Evolutionary conservation across 2,888 invertebrate genomes (phyloP).

Genomic region (Atethmia centrago): DNA sequence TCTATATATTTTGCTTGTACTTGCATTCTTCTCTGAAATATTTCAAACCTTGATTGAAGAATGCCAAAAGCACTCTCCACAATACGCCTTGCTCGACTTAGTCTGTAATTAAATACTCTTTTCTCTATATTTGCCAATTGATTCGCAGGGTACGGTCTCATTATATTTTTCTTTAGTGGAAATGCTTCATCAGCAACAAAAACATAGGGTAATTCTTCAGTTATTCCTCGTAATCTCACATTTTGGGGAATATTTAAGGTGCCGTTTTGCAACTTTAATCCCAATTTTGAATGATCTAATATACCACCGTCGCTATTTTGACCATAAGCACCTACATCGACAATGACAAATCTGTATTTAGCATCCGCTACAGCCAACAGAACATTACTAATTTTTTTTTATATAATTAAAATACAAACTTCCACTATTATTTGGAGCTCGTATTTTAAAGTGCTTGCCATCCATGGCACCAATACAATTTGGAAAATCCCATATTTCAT

Average conservation of each 20-base stretch:
- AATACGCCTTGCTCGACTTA: conserved; percentile 33
- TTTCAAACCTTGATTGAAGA: too few species aligned
- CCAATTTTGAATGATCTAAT: too few species aligned
- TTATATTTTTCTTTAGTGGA: conserved; percentile 37
- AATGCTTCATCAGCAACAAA: conserved; percentile 37
- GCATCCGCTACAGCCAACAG: conserved; percentile 11
- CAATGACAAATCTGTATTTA: neutral
- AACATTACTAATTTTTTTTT: neutral
- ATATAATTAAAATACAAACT: conserved; percentile 8
- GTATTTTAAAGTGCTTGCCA: conserved; percentile 21
- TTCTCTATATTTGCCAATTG: conserved; percentile 23
- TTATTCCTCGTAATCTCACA: conserved; percentile 26
- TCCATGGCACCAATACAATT: conserved; percentile 24
- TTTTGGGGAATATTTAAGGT: conserved; percentile 36
- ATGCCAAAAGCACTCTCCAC: too few species aligned
- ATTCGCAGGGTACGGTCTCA: conserved; percentile 38
- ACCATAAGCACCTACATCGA: neutral
- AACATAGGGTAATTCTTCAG: conserved; percentile 37
- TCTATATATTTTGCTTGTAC: conserved; percentile 16
- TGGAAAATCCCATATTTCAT: conserved; percentile 21
- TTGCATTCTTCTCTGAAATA: too few species aligned
- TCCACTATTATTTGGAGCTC: conserved; percentile 4
- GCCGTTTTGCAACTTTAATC: conserved; percentile 19
- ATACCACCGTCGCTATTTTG: too few species aligned
- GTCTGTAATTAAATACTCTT: conserved; percentile 30